These are phyloP conservation scores for Anthopleura xanthogrammica DNA, from an alignment of 92 coral and sea anemone species.

Conservation along the genomic window DNA sequence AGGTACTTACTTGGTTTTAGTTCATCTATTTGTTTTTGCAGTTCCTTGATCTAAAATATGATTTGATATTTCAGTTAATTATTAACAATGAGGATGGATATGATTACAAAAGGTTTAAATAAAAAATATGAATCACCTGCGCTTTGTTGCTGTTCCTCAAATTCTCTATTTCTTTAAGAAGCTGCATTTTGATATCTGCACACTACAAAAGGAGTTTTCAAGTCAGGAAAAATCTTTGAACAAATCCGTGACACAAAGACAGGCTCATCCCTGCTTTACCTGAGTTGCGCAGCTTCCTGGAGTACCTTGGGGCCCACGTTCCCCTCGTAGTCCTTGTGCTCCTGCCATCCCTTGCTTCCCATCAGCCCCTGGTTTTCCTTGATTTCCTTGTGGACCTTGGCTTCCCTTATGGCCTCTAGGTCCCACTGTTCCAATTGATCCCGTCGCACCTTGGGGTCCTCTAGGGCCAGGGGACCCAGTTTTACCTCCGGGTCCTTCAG, in stretches of 20 bases:
- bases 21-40: background rate
- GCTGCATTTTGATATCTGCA: conserved; percentile 8
- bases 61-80: background rate
- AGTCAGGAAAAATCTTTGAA: too few relatives aligned
- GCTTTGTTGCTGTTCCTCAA: background rate
- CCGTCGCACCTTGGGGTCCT: conserved; percentile 24
- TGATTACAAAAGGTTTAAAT: background rate
- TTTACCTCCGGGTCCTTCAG: conserved; percentile 20
- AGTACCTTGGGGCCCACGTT: conserved; percentile 15
- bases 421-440: background rate
- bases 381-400: conserved; percentile 18
- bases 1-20: conserved; percentile 3
- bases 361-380: conserved; percentile 18
- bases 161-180: conserved; percentile 18
- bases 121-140: background rate
- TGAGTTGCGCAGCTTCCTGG: conserved; percentile 11
- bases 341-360: conserved; percentile 14
- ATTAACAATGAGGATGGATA: background rate
- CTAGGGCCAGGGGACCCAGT: conserved; percentile 16
- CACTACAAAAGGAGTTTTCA: conserved; percentile 3
- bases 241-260: background rate
- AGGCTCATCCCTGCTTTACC: background rate
- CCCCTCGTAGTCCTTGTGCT: conserved; percentile 15
- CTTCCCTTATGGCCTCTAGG: conserved; percentile 17
- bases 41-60: background rate